phyloP scores from a whole-genome alignment of 2,888 invertebrate species.

The Sclerodermus sp. region DNA sequence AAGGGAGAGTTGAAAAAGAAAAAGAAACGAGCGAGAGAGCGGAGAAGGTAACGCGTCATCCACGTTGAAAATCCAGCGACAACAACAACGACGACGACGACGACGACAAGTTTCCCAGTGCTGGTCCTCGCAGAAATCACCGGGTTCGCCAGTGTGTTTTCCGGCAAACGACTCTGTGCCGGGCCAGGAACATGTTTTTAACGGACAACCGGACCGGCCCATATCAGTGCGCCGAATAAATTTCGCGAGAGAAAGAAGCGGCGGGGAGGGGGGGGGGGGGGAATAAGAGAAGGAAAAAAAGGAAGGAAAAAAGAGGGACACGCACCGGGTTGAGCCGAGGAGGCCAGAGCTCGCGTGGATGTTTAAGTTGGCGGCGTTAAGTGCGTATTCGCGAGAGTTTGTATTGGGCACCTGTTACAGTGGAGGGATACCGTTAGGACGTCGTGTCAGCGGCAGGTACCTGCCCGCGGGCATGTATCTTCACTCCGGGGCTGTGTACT shows the following conservation, averaged over 20 bases:
- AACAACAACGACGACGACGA: no score
- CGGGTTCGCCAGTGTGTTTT: no score
- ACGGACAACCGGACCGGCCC: slow-evolving; percentile 48
- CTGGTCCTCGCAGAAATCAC: no score
- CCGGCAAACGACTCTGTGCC: no score
- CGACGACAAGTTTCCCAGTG: no score
- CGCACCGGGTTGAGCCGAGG: no score
- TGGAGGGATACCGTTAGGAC: slow-evolving; percentile 52
- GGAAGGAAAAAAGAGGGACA: slow-evolving; percentile 1
- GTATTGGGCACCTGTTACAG: slow-evolving; percentile 53
- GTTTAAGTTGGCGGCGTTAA: slow-evolving; percentile 19
- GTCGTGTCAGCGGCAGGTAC: slow-evolving; percentile 48
- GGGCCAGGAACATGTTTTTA: slow-evolving; percentile 29
- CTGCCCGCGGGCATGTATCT: slow-evolving; percentile 26
- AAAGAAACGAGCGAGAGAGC: no score
- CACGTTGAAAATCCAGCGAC: no score
- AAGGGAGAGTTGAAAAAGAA: no score
- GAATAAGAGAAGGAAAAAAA: slow-evolving; percentile 6
- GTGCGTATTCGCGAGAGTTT: slow-evolving; percentile 28
- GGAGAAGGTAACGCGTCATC: no score
- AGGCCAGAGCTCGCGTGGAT: no score
- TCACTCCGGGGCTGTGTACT: neutral
- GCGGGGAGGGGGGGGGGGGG: neutral
- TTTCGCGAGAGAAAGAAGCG: slow-evolving; percentile 14
- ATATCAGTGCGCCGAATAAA: slow-evolving; percentile 36